Evolutionary conservation across 2,797 vertebrate species (phyloP).

Genomic region (Lepidocolaptes lacrymiger): DNA sequence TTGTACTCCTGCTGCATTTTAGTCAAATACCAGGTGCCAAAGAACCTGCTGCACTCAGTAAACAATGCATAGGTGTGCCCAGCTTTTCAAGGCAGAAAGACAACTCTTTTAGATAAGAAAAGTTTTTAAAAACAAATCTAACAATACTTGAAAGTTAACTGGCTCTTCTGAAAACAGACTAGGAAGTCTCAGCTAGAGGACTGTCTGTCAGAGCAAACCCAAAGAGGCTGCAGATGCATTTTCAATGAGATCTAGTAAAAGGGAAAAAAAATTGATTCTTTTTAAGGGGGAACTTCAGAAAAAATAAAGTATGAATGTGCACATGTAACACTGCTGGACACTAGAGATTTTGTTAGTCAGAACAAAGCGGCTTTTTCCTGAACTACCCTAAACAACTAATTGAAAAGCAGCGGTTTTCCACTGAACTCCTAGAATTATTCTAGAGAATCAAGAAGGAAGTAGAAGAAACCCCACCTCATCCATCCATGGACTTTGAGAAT

Average conservation of each 20-base stretch:
- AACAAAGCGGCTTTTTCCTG: neutral
- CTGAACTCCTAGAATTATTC: neutral
- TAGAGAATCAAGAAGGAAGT: neutral
- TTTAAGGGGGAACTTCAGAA: neutral
- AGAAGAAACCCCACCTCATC: neutral
- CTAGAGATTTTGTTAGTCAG: neutral
- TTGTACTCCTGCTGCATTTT: neutral
- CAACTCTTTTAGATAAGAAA: neutral
- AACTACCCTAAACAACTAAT: neutral
- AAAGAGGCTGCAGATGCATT: neutral
- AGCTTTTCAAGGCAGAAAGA: neutral
- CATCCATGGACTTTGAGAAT: neutral
- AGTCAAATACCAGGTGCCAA: neutral
- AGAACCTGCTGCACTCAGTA: neutral
- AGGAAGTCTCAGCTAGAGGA: neutral
- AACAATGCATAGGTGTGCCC: neutral
- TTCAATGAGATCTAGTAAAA: neutral
- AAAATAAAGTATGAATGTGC: neutral
- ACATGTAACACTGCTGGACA: neutral
- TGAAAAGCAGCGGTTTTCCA: neutral
- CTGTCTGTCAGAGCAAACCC: neutral
- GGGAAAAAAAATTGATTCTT: neutral
- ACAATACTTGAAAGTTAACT: neutral
- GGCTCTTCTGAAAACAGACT: neutral
- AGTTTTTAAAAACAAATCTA: neutral